Evolutionary conservation across 2,797 vertebrate genomes (phyloP).

Genomic region (Oceanodroma leucorhoa): DNA sequence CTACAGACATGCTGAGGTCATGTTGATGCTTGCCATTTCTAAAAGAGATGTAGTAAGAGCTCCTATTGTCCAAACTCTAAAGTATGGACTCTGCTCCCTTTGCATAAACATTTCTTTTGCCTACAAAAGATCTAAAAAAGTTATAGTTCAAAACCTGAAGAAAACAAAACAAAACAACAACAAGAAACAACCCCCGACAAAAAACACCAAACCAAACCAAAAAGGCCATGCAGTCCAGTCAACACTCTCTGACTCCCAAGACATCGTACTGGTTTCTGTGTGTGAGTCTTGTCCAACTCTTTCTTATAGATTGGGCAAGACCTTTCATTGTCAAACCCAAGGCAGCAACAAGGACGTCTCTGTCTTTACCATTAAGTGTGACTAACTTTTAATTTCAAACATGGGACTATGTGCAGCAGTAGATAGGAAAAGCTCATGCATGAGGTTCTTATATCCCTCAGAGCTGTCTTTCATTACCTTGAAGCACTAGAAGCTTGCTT

Average conservation of each 20-base stretch:
- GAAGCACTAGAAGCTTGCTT: background rate
- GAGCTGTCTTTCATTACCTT: background rate
- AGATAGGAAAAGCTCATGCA: background rate
- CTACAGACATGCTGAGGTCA: background rate
- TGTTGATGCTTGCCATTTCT: background rate
- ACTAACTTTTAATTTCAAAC: background rate
- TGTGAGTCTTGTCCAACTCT: background rate
- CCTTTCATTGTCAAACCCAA: background rate
- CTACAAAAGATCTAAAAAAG: background rate
- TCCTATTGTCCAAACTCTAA: background rate
- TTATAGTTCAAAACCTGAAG: background rate
- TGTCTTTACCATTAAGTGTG: background rate
- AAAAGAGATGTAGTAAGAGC: background rate
- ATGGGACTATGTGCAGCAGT: background rate
- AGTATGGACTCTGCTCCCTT: background rate
- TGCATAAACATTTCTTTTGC: background rate
- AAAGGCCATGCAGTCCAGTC: background rate
- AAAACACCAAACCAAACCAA: background rate
- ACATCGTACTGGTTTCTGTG: background rate
- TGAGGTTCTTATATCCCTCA: background rate
- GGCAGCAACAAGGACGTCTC: background rate
- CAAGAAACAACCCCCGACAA: rapidly evolving
- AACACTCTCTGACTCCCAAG: background rate
- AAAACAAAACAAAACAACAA: background rate
- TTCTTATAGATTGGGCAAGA: background rate